Base-by-base conservation (phyloP, 1,140 invertebrate species). In the Euborellia annulipes region DNA sequence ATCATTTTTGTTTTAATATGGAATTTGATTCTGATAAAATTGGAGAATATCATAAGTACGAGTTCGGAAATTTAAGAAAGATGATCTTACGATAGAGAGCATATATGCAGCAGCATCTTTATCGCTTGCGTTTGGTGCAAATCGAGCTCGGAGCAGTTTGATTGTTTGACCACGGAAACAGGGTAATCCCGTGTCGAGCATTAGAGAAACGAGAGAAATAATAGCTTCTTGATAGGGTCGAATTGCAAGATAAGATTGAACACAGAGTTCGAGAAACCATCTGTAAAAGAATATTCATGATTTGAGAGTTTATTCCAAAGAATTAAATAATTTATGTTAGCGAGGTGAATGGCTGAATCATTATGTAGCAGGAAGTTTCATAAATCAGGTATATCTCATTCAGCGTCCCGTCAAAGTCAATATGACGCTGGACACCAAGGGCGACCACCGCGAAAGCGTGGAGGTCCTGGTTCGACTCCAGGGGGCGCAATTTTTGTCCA, bases 81-180 rank as follows among this genome's bases (percentile, higher is more conserved):
- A 98, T 57, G 85, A 93, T 14, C 87, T 72, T 58, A 99, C 94
- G 14, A 98, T 78, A 45, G 80, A 82, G 11, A 90, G 67, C 87
- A 99, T 98, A 61, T 88, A 94, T 20, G 76, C 76, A 1, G 95
- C 92, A 0, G 95, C 96, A 57, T 98, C 93, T 53, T 86, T 82
- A 55, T 99, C 94, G 19, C 78, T 88, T 3, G 79, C 77, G 45
- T 80, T 78, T 0, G 93, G 91, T 13, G 79, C 79, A 61, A 98
- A 98, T 17, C 95, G 72, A 13, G 79, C 73, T 43, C 88, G 72
- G 8, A 99, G 67, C 41, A 91, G 73, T 58, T 95, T 89, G 32
- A 99, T 97, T 0, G 96, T 98, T 67, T 98, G 92, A 0, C 96
- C 95, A 22, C 96, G 75, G 69, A 99, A 99, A 65, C 96, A 99